These are phyloP conservation scores for Takifugu rubripes DNA, from an alignment of 2,797 vertebrate species.

Conservation along the genomic window DNA sequence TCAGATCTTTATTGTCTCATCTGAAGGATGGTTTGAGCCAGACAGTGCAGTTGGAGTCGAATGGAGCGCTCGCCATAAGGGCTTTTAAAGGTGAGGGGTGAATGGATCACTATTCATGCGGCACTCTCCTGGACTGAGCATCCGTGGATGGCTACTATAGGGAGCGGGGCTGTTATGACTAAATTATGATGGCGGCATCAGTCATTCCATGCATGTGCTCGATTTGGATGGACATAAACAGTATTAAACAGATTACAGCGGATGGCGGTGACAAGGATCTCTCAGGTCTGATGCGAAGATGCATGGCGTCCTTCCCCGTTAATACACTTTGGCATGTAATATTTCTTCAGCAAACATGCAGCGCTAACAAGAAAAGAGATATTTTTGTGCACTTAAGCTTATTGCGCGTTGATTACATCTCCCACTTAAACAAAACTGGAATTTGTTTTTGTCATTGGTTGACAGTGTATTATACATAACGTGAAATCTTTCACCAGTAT, in stretches of 20 bases:
- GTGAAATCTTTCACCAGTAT: constrained; percentile 47
- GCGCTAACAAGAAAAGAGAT: constrained; percentile 66
- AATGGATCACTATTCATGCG: constrained; percentile 58
- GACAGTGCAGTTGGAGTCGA: constrained; percentile 41
- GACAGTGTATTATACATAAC: constrained; percentile 69
- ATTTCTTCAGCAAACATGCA: constrained; percentile 72
- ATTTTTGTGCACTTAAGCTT: constrained; percentile 79
- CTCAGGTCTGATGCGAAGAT: constrained; percentile 60
- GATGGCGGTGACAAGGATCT: constrained; percentile 65
- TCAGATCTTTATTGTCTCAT: constrained; percentile 57
- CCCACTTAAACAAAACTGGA: constrained; percentile 65
- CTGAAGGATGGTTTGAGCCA: constrained; percentile 48
- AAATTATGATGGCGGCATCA: constrained; percentile 66
- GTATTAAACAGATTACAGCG: constrained; percentile 70
- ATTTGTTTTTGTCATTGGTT: constrained; percentile 69
- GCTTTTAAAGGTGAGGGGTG: constrained; percentile 67
- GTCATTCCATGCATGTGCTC: constrained; percentile 62
- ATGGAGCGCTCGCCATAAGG: constrained; percentile 39
- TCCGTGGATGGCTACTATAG: constrained; percentile 44
- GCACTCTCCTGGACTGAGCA: constrained; percentile 45
- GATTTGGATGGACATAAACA: constrained; percentile 68
- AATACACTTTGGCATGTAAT: constrained; percentile 66
- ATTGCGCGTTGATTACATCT: constrained; percentile 75
- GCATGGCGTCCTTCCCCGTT: constrained; percentile 43
- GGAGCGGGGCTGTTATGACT: constrained; percentile 53